phyloP scores from a whole-genome alignment of 2,888 invertebrate species.

The Cheilosia urbana region DNA sequence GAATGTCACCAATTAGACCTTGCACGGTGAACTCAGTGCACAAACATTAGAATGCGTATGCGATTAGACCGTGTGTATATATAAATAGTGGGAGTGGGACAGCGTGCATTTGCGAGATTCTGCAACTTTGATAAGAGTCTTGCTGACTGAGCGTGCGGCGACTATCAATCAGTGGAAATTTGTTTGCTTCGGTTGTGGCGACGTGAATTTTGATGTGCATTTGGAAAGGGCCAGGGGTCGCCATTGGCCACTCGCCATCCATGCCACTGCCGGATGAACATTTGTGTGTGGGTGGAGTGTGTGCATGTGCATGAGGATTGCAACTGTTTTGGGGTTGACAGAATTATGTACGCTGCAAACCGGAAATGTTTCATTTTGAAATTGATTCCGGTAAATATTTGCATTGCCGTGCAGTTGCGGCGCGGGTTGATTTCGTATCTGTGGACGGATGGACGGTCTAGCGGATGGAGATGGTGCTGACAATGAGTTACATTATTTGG shows the following conservation, averaged over 20 bases:
- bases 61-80: neutral
- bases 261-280: neutral
- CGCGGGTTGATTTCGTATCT: constrained; percentile 6
- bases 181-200: constrained; percentile 47
- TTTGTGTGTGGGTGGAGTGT: constrained; percentile 8
- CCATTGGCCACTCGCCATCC: constrained; percentile 9
- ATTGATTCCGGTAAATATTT: constrained; percentile 65
- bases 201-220: constrained; percentile 29
- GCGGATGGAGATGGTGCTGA: constrained; percentile 4
- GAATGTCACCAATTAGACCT: constrained; percentile 37
- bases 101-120: constrained; percentile 29
- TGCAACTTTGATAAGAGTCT: constrained; percentile 47
- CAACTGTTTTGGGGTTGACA: constrained; percentile 31
- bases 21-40: constrained; percentile 23
- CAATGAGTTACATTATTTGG: constrained; percentile 10
- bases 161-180: constrained; percentile 57
- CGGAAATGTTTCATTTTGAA: constrained; percentile 66
- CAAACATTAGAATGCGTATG: constrained; percentile 32
- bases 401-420: constrained; percentile 36
- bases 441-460: constrained; percentile 7
- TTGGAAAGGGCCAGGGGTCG: neutral
- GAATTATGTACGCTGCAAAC: constrained; percentile 52
- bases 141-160: constrained; percentile 40
- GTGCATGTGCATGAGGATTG: neutral
- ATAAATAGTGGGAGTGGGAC: neutral